phyloP scores from a whole-genome alignment of 2,797 vertebrate species.

The Anguilla pacifica region DNA sequence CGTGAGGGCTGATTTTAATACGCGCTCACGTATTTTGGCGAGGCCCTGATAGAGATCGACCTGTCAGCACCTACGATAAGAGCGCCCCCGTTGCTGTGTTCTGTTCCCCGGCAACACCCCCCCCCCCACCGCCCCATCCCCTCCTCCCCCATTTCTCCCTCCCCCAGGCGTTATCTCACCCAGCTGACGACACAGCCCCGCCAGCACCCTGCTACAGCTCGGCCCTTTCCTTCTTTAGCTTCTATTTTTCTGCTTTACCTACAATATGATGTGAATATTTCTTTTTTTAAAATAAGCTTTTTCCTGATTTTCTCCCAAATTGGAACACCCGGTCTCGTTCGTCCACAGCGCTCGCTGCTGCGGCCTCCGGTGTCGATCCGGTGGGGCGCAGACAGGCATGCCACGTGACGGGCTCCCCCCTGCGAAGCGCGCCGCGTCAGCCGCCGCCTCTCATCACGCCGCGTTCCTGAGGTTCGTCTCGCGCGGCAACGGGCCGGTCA shows the following conservation, averaged over 20 bases:
- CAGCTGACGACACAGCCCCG: background rate
- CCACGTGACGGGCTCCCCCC: too few species aligned
- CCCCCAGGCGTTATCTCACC: background rate
- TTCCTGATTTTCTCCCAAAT: too few species aligned
- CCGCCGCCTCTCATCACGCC: too few species aligned
- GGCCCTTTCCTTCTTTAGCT: too few species aligned
- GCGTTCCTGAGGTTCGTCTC: too few species aligned
- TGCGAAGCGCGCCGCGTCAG: too few species aligned
- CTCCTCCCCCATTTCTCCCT: background rate
- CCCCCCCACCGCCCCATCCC: background rate
- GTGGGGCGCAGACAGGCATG: too few species aligned
- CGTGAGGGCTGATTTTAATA: background rate
- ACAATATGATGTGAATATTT: background rate
- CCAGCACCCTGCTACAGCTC: background rate
- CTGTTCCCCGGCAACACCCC: background rate
- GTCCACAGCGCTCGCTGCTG: too few species aligned
- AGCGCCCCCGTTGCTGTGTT: background rate
- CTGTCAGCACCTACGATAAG: background rate
- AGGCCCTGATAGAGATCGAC: background rate
- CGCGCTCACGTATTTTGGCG: background rate
- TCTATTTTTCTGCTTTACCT: background rate
- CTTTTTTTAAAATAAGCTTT: background rate
- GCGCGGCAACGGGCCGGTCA: too few species aligned
- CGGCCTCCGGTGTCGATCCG: too few species aligned
- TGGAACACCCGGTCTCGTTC: too few species aligned